phyloP scores from a whole-genome alignment of 1,140 invertebrate genomes.

The Eumeta japonica region DNA sequence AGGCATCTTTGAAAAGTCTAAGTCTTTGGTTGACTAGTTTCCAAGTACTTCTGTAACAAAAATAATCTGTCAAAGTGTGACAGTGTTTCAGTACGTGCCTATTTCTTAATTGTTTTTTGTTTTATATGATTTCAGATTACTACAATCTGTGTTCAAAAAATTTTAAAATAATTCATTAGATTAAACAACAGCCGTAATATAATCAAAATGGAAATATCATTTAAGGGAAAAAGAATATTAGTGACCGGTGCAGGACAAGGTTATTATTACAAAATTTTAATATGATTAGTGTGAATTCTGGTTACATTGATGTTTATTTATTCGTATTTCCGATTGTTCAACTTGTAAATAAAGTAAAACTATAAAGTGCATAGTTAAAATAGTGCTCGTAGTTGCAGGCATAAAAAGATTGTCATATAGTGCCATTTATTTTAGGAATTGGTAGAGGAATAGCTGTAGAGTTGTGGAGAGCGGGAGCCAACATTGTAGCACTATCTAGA shows the following conservation, averaged over 20 bases:
- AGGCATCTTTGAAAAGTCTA: no score
- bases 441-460: constrained; percentile 68
- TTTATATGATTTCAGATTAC: background rate
- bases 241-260: constrained; percentile 82
- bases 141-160: background rate
- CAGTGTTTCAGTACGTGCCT: no score
- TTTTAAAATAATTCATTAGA: background rate
- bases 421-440: constrained; percentile 65
- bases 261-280: constrained; percentile 25
- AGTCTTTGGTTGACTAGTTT: no score
- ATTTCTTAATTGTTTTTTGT: no score
- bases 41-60: no score
- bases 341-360: background rate
- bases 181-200: background rate
- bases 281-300: background rate
- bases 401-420: no score
- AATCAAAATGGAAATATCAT: constrained; percentile 52
- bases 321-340: background rate
- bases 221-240: constrained; percentile 74
- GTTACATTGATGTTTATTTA: no score
- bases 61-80: no score
- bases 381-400: background rate
- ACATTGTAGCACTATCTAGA: constrained; percentile 73
- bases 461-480: constrained; percentile 65
- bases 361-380: background rate